These are phyloP conservation scores for Linepithema humile DNA, from an alignment of 1,140 invertebrate genomes.

Conservation along the genomic window DNA sequence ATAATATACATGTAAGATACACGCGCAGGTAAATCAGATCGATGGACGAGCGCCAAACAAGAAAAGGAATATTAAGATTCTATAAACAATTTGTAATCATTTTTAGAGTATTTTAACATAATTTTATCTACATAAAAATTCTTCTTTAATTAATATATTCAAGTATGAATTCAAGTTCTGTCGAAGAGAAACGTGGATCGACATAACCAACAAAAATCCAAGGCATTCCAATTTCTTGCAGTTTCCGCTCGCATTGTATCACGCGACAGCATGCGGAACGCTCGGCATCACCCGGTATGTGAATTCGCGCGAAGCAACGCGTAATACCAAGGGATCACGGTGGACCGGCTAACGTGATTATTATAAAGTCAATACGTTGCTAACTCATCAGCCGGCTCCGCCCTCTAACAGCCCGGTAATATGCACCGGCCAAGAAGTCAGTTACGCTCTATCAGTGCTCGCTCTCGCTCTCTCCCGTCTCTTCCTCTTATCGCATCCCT, in stretches of 20 bases:
- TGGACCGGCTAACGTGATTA: slow-evolving; percentile 83
- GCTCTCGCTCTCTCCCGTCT: slow-evolving; percentile 51
- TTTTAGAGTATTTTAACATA: background rate
- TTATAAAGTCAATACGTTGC: slow-evolving; percentile 85
- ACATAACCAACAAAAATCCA: background rate
- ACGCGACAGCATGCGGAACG: background rate
- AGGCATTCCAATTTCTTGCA: background rate
- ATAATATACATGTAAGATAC: too few relatives aligned
- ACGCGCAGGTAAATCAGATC: too few relatives aligned
- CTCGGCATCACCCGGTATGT: slow-evolving; percentile 73
- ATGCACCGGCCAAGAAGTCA: slow-evolving; percentile 83
- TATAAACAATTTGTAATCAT: background rate
- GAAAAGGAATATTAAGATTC: too few relatives aligned
- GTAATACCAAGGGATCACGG: slow-evolving; percentile 76
- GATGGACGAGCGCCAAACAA: too few relatives aligned
- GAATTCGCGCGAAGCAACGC: slow-evolving; percentile 74
- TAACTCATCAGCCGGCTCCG: slow-evolving; percentile 84
- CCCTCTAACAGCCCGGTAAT: slow-evolving; percentile 84
- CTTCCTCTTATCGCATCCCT: slow-evolving; percentile 29
- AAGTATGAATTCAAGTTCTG: background rate
- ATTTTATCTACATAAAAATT: background rate
- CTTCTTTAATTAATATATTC: background rate
- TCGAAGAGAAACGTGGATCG: background rate
- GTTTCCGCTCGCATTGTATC: background rate
- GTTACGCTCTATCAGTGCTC: slow-evolving; percentile 77